Conservation (phyloP, 2,113 vertebrate species). For the Phrynosoma blainvillii region DNA sequence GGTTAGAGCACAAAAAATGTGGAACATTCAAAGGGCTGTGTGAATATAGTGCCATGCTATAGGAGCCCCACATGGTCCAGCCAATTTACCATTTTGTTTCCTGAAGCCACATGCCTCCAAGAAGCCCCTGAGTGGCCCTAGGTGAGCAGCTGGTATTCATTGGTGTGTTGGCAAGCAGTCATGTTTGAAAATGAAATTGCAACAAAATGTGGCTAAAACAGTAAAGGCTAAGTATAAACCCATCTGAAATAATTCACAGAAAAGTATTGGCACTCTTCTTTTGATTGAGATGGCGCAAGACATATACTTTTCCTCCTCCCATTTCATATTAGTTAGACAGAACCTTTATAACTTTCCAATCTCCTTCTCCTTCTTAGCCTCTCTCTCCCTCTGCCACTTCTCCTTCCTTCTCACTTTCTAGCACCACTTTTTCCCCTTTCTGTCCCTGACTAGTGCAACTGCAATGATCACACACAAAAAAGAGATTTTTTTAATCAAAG, state of each 20-base stretch:
- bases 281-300: neutral
- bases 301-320: neutral
- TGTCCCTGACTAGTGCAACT: too few relatives aligned
- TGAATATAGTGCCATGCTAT: neutral
- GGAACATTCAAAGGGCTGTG: neutral
- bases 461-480: too few relatives aligned
- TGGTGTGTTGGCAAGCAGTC: neutral
- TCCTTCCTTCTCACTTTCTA: too few relatives aligned
- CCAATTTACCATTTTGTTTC: neutral
- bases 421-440: neutral
- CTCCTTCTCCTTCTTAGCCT: neutral
- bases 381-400: neutral
- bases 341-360: neutral
- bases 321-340: neutral
- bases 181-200: neutral
- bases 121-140: too few relatives aligned
- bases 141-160: neutral
- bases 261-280: neutral
- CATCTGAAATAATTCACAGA: neutral
- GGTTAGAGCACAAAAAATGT: neutral
- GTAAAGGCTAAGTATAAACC: neutral
- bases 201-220: neutral
- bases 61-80: neutral
- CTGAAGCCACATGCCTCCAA: neutral
- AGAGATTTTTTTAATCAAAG: too few relatives aligned